These are phyloP conservation scores for Digitonthophagus gazella DNA, from an alignment of 2,888 invertebrate genomes.

Conservation along the genomic window DNA sequence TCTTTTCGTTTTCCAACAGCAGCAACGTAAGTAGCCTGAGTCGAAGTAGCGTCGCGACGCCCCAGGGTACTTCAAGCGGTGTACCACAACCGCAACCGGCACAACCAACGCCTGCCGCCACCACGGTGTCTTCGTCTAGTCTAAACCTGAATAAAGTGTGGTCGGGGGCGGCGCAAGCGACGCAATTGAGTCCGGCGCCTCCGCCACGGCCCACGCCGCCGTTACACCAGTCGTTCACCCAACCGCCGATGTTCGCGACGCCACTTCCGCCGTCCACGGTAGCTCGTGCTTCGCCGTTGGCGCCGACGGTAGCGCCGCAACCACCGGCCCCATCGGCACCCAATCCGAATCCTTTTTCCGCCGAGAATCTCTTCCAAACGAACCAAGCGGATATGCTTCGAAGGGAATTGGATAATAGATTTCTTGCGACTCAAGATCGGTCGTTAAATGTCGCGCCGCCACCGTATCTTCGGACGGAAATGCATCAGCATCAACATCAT, in stretches of 20 bases:
- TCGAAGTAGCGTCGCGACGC: constrained; percentile 59
- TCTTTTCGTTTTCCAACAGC: constrained; percentile 53
- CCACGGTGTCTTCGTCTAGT: constrained; percentile 57
- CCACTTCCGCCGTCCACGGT: constrained; percentile 58
- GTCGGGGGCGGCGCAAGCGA: constrained; percentile 44
- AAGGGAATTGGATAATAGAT: constrained; percentile 86
- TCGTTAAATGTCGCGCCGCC: constrained; percentile 53
- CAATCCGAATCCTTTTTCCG: constrained; percentile 82
- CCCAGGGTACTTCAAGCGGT: constrained; percentile 36
- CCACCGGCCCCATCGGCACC: constrained; percentile 53
- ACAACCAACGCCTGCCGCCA: constrained; percentile 39
- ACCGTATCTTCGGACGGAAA: constrained; percentile 69
- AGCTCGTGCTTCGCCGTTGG: constrained; percentile 65
- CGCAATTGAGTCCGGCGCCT: constrained; percentile 35
- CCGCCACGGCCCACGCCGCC: constrained; percentile 56
- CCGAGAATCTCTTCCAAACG: constrained; percentile 81
- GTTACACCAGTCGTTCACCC: constrained; percentile 40
- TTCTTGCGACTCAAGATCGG: constrained; percentile 82
- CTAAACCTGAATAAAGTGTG: constrained; percentile 54
- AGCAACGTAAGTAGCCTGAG: constrained; percentile 84
- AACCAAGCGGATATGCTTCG: constrained; percentile 82
- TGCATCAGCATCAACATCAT: constrained; percentile 92
- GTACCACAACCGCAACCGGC: constrained; percentile 34
- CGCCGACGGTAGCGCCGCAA: constrained; percentile 61
- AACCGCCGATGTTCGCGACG: constrained; percentile 48